Evolutionary conservation across 2,888 invertebrate genomes (phyloP).

Genomic region (Drosophila buzzatii): DNA sequence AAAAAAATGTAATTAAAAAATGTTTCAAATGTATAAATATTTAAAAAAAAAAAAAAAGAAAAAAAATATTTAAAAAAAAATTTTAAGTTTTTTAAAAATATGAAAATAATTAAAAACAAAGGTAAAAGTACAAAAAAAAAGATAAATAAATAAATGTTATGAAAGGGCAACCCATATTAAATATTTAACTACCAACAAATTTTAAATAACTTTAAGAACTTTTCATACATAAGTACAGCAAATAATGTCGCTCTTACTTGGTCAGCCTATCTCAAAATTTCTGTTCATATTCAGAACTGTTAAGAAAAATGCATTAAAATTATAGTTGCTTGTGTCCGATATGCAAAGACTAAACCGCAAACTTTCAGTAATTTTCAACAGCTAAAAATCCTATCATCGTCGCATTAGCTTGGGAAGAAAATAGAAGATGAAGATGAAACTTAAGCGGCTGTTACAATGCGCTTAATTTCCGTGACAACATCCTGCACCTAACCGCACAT

Average conservation of each 20-base stretch:
- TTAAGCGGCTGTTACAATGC: conserved; percentile 55
- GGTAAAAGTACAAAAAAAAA: too few relatives aligned
- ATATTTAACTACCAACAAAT: too few relatives aligned
- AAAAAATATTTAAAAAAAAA: too few relatives aligned
- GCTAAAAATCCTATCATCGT: conserved; percentile 10
- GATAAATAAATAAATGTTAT: too few relatives aligned
- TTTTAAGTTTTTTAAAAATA: too few relatives aligned
- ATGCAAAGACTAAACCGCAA: conserved; percentile 3
- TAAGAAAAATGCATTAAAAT: background rate
- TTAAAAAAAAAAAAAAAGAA: too few relatives aligned
- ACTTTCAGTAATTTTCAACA: conserved; percentile 17
- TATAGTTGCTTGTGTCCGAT: background rate
- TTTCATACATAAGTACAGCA: too few relatives aligned
- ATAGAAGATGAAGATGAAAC: background rate
- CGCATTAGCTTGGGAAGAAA: background rate
- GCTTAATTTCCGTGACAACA: conserved; percentile 74
- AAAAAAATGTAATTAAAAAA: too few relatives aligned
- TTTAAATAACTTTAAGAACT: too few relatives aligned
- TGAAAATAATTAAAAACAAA: too few relatives aligned
- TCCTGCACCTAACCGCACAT: conserved; percentile 55
- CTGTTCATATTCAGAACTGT: background rate
- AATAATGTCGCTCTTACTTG: background rate
- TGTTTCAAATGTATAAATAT: too few relatives aligned
- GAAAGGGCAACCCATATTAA: too few relatives aligned
- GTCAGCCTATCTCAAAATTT: background rate